A percentile compares a stretch with the other conserved stretches of the same genome.
phyloP scores from a whole-genome alignment of 2,113 vertebrate genomes.

The Progne subis region DNA sequence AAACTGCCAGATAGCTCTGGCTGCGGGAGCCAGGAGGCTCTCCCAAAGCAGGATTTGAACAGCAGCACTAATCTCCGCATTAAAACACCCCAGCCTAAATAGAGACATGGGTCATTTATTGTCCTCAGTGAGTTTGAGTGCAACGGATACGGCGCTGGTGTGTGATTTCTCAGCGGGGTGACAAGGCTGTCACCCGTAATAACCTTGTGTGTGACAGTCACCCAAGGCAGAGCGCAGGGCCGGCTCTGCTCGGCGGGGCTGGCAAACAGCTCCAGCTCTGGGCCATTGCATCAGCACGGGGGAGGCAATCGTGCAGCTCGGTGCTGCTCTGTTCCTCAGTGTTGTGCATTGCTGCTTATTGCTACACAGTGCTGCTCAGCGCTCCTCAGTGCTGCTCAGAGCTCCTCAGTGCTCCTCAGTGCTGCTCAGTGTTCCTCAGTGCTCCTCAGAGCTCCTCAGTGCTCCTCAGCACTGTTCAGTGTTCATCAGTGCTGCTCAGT shows the following conservation, averaged over 20 bases:
- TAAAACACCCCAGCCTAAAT: background rate
- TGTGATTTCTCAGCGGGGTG: background rate
- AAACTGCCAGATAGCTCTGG: fast-evolving
- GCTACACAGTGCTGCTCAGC: fast-evolving
- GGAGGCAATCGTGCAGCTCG: background rate
- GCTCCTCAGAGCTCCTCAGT: fast-evolving
- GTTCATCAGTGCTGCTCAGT: fast-evolving
- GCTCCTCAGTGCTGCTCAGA: fast-evolving
- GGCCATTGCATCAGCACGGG: background rate
- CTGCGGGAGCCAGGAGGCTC: background rate
- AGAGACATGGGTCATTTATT: background rate
- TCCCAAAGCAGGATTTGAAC: background rate
- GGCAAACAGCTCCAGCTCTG: background rate
- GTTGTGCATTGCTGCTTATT: fast-evolving
- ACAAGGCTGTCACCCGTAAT: slow-evolving; percentile 31
- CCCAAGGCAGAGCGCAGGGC: background rate
- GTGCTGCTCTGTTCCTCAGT: background rate
- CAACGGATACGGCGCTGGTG: fast-evolving
- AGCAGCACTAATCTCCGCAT: background rate
- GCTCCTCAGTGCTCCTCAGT: fast-evolving
- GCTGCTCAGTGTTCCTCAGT: fast-evolving
- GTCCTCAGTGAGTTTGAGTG: background rate
- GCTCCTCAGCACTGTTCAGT: fast-evolving
- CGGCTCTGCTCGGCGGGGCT: background rate
- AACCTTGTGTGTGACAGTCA: slow-evolving; percentile 19